A percentile compares a stretch with the other conserved stretches of the same genome.
Conservation (phyloP, 2,797 vertebrate genomes). For the Eremophila alpestris region DNA sequence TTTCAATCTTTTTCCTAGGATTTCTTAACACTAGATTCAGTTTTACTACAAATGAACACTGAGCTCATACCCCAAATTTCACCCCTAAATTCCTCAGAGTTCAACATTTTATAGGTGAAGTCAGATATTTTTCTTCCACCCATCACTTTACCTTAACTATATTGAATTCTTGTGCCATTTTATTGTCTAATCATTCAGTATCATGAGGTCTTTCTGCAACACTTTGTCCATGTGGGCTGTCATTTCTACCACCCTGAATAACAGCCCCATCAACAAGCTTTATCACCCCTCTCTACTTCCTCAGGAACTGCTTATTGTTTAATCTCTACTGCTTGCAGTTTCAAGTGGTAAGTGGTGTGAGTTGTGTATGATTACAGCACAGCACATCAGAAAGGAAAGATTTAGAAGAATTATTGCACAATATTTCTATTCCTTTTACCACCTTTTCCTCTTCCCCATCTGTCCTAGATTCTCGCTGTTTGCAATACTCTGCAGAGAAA, state of each 20-base stretch:
- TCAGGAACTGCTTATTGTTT: slow-evolving; percentile 31
- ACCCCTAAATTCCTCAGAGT: neutral
- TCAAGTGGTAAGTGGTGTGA: neutral
- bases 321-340: slow-evolving; percentile 27
- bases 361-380: neutral
- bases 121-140: neutral
- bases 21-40: neutral
- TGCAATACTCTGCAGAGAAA: neutral
- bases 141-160: neutral
- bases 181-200: neutral
- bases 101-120: neutral
- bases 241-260: slow-evolving; percentile 34
- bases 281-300: neutral
- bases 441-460: slow-evolving; percentile 32
- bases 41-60: neutral
- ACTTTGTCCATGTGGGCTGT: neutral
- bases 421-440: slow-evolving; percentile 41
- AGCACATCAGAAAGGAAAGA: neutral
- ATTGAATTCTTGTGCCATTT: neutral
- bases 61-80: neutral
- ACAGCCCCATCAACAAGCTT: slow-evolving; percentile 25
- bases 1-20: neutral
- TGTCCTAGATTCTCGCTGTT: neutral
- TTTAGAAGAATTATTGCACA: slow-evolving; percentile 27
- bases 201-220: neutral